Base-by-base conservation (phyloP, 2,113 vertebrate species). In the Tamias sibiricus region DNA sequence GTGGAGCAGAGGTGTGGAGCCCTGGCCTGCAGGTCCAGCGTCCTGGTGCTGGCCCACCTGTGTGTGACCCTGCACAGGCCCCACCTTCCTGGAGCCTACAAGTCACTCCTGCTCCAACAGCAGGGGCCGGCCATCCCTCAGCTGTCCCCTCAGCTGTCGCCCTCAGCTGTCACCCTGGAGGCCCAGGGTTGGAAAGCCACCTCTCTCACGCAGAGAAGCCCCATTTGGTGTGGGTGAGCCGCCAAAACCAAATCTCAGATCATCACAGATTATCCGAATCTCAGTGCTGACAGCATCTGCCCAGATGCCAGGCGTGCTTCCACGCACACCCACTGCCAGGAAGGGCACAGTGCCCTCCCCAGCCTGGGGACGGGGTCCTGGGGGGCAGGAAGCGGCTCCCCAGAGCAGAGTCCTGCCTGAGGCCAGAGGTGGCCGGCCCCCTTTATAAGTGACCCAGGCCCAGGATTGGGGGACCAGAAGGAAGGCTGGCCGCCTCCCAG, bases 1-100 rank as follows among this genome's bases (percentile, higher is more conserved):
- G 4, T 9, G 2, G 47, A 30, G 12, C 3, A 24, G 22, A 42
- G 20, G 37, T 19, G 4, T 4, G 0, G 49, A 49, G 57, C 19
- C n/a, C 82, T 11, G 1, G 3, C 30, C 71, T 4, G 0, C 0
- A 17, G 47, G 37, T 44, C 16, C 5, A 82, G 47, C 4, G 13
- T 9, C 35, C 62, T 1, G 30, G 24, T 19, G 17, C 90, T 37
- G 82, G 32, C 64, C 37, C 22, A 10, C 75, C 8, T 20, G n/a
- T 13, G 35, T 6, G 35, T 4, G 54, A 42, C 69, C 57, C 32
- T 2, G 37, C 7, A 13, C 4, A 24, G 83, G n/a, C n/a, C 16
- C 54, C 3, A 1, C 12, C 72, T 42, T 89, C n/a, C 71, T 0
- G 13, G 35, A n/a, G 47, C 37, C 2, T 3, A 71, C 2, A 35